These are phyloP conservation scores for Arizona elegans DNA, from an alignment of 2,113 vertebrate genomes.

Conservation along the genomic window DNA sequence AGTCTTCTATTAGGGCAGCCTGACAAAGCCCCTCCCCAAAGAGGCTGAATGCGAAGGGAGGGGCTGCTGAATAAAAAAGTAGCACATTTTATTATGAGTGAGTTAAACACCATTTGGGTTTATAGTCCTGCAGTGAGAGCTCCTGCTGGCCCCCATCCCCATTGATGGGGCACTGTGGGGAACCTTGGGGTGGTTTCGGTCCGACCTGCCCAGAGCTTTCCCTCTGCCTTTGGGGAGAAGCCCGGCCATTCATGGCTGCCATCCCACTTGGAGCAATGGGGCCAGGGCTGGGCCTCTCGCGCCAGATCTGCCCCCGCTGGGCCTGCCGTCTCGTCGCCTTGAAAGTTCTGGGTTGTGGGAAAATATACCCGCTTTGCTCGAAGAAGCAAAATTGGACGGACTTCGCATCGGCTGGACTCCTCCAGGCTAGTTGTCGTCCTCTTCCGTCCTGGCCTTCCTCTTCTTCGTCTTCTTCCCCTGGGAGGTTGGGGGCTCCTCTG, in stretches of 20 bases:
- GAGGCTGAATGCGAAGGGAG: background rate
- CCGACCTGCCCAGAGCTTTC: background rate
- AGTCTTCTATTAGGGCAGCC: background rate
- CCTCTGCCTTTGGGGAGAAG: background rate
- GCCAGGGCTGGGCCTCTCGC: too few relatives aligned
- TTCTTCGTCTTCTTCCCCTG: constrained; percentile 48
- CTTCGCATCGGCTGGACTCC: background rate
- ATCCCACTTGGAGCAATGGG: accelerated
- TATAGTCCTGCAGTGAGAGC: background rate
- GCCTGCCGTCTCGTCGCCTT: accelerated
- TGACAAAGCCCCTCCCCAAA: background rate
- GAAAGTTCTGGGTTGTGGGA: accelerated
- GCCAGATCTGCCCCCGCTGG: accelerated
- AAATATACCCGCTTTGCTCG: background rate
- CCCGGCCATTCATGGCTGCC: background rate
- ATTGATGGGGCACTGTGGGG: background rate
- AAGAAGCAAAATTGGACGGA: background rate
- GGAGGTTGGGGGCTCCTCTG: accelerated
- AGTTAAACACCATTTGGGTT: background rate
- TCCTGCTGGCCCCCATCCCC: too few relatives aligned
- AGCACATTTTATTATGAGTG: background rate
- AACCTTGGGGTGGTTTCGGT: accelerated
- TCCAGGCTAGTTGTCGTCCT: background rate
- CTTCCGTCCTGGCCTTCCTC: constrained; percentile 25
- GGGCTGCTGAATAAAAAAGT: background rate